Percentiles rank a stretch among this genome's conserved stretches.
Evolutionary conservation across 1,140 invertebrate genomes (phyloP).

Genomic region (honey bee (Apis mellifera)): Amel_HAv3.1 CM009936.2:9143001-9143500

Average conservation of each 20-base stretch:
- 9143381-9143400: constrained; percentile 39
- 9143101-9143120: constrained; percentile 92
- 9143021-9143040: constrained; percentile 83
- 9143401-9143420: constrained; percentile 95
- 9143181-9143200: constrained; percentile 23
- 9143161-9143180: neutral
- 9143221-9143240: constrained; percentile 98
- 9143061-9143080: constrained; percentile 97
- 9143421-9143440: constrained; percentile 97
- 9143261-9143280: constrained; percentile 91
- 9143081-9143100: constrained; percentile 93
- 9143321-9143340: constrained; percentile 98
- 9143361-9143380: neutral
- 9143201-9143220: constrained; percentile 87
- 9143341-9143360: constrained; percentile 85
- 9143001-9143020: constrained; percentile 92
- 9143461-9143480: constrained; percentile 97
- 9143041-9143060: constrained; percentile 86
- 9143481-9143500: constrained; percentile 92
- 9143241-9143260: constrained; percentile 97
- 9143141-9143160: neutral
- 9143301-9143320: constrained; percentile 98
- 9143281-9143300: constrained; percentile 94
- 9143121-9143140: constrained; percentile 81
- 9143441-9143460: constrained; percentile 94